Evolutionary conservation across 2,888 invertebrate genomes (phyloP), one percentile per base, ranked within the genome.

Genomic region (Lysandra coridon): DNA sequence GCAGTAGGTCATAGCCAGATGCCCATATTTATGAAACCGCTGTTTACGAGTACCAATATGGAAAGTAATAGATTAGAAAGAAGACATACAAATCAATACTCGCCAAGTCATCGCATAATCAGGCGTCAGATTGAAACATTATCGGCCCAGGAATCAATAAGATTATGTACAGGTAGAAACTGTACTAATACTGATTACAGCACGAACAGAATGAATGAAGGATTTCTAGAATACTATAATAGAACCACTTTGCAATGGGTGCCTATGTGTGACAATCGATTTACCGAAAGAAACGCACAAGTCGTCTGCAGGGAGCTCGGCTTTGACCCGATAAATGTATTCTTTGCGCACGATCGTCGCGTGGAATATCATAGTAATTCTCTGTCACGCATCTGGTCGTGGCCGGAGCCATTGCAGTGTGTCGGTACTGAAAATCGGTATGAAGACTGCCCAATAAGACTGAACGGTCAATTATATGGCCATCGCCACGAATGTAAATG

Each of bases 271-370:
- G 99, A 99, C 90, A 96, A 96, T 74, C 96, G 98, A 80, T 99
- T 99, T 89, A 99, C 99, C 0, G 98, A 99, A 88, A 96, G 99
- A 85, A 99, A 99, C 88, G 99, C 99, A 4, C 97, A 99, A 95
- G 99, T 99, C 0, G 98, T 99, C 0, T 99, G 99, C 87, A 95
- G 98, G 37, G 98, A 99, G 88, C 92, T 99, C 74, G 99, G 99
- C 10, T 97, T 97, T 86, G 98, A 98, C 88, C 96, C 98, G 0
- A 95, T 98, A 49, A 98, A 99, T 88, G 97, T 98, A 0, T 98
- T 97, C 87, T 98, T 99, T 82, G 97, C 97, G 53, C 96, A 97
- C 84, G 98, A 98, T 83, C 96, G 97, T 4, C 95, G 99, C 83
- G 97, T 98, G 82, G 98, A 99, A 88, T 97, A 97, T 85, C 98